These are phyloP conservation scores for Colletes latitarsis DNA, from an alignment of 1,140 invertebrate species.

Conservation along the genomic window DNA sequence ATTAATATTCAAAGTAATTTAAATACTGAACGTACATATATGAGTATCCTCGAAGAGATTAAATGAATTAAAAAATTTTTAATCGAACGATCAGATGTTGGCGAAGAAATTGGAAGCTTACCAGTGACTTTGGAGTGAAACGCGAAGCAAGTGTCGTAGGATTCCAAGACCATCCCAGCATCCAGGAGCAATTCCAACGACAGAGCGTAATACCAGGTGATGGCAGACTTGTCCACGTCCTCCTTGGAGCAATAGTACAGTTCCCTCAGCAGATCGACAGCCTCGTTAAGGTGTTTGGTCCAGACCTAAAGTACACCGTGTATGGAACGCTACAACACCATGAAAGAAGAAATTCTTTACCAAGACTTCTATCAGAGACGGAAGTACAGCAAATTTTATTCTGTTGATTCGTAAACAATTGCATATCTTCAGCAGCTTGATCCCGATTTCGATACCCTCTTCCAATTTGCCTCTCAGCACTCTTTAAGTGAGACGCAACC, in stretches of 20 bases:
- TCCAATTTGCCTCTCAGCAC: conserved; percentile 56
- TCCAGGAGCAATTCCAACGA: conserved; percentile 66
- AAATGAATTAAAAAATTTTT: too few species aligned
- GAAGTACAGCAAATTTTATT: conserved; percentile 53
- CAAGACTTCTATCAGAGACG: conserved; percentile 59
- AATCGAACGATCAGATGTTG: too few species aligned
- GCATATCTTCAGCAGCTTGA: conserved; percentile 54
- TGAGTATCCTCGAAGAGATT: too few species aligned
- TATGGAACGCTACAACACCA: too few species aligned
- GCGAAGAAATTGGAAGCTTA: conserved; percentile 10
- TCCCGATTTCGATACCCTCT: conserved; percentile 51
- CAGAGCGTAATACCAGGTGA: conserved; percentile 73
- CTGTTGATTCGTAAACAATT: conserved; percentile 34
- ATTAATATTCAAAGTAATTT: too few species aligned
- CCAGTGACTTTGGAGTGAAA: conserved; percentile 50
- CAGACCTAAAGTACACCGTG: conserved; percentile 52
- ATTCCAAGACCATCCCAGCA: conserved; percentile 64
- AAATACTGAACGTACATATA: too few species aligned
- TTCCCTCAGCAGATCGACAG: conserved; percentile 62
- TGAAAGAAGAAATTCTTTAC: conserved; percentile 37
- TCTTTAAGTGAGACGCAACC: conserved; percentile 18
- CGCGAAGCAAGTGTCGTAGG: conserved; percentile 49
- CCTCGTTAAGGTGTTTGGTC: conserved; percentile 55
- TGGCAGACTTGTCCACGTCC: conserved; percentile 64
- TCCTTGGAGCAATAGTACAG: conserved; percentile 51